Percentiles rank a stretch among this genome's conserved stretches.
These are phyloP conservation scores for Atta texana DNA, from an alignment of 1,140 invertebrate species.

Conservation along the genomic window DNA sequence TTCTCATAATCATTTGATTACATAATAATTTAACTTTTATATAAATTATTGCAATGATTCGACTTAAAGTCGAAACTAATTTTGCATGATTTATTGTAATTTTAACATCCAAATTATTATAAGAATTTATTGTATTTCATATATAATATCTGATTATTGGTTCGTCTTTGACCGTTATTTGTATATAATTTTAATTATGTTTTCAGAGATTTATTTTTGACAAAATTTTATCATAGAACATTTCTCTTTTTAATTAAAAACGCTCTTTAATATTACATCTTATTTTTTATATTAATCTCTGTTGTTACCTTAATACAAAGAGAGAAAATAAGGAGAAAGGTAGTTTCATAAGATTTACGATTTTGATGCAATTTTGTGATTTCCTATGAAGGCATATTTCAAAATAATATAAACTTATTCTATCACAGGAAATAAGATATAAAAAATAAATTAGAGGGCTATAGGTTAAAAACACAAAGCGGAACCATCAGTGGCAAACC, in stretches of 20 bases:
- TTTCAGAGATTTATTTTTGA: slow-evolving; percentile 1
- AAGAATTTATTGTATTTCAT: too few species aligned
- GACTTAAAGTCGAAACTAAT: too few species aligned
- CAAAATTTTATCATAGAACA: neutral
- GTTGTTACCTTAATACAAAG: neutral
- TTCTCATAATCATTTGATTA: too few species aligned
- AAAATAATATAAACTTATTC: neutral
- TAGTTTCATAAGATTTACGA: neutral
- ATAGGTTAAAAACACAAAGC: slow-evolving; percentile 33
- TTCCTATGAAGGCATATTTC: neutral
- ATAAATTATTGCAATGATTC: too few species aligned
- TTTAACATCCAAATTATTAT: too few species aligned
- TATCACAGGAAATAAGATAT: neutral
- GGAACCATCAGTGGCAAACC: slow-evolving; percentile 21
- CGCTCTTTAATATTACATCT: neutral
- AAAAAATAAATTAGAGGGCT: neutral
- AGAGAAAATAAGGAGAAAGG: neutral
- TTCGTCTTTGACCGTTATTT: too few species aligned
- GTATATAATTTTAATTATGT: too few species aligned
- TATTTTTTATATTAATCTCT: neutral
- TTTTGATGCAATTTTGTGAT: neutral
- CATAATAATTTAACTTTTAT: too few species aligned
- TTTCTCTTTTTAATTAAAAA: neutral
- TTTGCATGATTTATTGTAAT: too few species aligned
- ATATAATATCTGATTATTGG: too few species aligned